Base-by-base conservation (phyloP, 2,797 vertebrate species). In the Protonibea diacanthus region DNA sequence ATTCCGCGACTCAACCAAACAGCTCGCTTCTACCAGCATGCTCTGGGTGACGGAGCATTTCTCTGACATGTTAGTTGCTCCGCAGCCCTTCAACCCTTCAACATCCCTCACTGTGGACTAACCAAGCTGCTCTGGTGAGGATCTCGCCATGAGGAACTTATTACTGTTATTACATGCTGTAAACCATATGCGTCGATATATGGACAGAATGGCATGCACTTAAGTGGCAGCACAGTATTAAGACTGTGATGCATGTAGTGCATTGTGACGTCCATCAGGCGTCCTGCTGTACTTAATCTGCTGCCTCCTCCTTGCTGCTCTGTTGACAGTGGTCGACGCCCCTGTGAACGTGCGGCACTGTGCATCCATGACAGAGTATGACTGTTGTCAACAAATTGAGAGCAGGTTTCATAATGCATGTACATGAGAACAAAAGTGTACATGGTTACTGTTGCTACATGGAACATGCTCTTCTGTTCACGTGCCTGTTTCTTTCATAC, bases 101-200 rank as follows among this genome's bases (percentile, higher is more conserved):
- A 25, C 75, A 23, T 76, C 51, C 56, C 51, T 76, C 68, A 4
- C 71, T 47, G 67, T 25, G 53, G 29, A 64, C 76, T 40, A 49
- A 70, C 51, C 23, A 5, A 45, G 74, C 55, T 20, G 61, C 71
- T 75, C 82, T 55, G 65, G 40, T 61, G 61, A 70, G 59, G 70
- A 74, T 70, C 70, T 48, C 56, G 60, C 42, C 89, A 91, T 75
- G 40, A 66, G 90, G 91, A 90, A 86, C 78, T 78, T 57, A 81
- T 90, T 91, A 90, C 70, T 15, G 58, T 88, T 88, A 91, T 91
- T 89, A 90, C 81, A 92, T 80, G 85, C 84, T 90, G 85, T 89
- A 91, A 91, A 88, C 78, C 80, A 86, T 73, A 74, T 82, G 84
- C 20, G 63, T 76, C 62, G 51, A 66, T 82, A 65, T 78, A 68